A percentile compares a stretch with the other conserved stretches of the same genome.
phyloP scores from a whole-genome alignment of 2,113 vertebrate species.

The Nesogale talazaci region DNA sequence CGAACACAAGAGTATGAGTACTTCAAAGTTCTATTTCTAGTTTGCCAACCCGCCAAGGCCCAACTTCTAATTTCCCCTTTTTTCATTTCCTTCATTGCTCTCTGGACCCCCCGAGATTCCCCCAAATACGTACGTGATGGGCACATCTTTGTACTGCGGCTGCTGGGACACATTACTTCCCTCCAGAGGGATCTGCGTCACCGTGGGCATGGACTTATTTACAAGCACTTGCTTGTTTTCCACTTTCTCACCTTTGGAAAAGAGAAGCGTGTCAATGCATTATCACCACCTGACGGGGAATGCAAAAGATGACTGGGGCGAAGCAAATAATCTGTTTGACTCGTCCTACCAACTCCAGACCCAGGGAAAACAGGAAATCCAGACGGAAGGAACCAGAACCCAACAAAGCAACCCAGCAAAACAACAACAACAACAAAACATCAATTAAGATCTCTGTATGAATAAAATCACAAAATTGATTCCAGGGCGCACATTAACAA shows the following conservation, averaged over 20 bases:
- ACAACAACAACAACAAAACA: neutral
- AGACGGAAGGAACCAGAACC: neutral
- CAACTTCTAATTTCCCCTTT: neutral
- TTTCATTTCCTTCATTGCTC: neutral
- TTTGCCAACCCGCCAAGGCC: neutral
- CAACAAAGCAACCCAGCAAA: neutral
- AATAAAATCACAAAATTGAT: neutral
- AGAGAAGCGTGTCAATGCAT: neutral
- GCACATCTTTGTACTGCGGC: conserved; percentile 97
- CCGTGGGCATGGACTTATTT: conserved; percentile 99
- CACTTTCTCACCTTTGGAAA: conserved; percentile 93
- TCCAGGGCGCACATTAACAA: neutral
- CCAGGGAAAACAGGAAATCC: neutral
- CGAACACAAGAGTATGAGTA: neutral
- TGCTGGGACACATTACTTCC: conserved; percentile 94
- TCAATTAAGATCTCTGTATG: neutral
- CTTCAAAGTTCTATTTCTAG: neutral
- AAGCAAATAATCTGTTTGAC: neutral
- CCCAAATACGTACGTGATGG: conserved; percentile 91
- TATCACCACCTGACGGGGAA: neutral
- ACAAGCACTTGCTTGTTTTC: conserved; percentile 98
- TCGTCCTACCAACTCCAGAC: neutral
- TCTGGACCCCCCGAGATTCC: neutral
- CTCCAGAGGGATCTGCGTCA: conserved; percentile 98
- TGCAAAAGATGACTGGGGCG: neutral